Conservation (phyloP, 2,113 vertebrate genomes). For the Albula goreensis region DNA sequence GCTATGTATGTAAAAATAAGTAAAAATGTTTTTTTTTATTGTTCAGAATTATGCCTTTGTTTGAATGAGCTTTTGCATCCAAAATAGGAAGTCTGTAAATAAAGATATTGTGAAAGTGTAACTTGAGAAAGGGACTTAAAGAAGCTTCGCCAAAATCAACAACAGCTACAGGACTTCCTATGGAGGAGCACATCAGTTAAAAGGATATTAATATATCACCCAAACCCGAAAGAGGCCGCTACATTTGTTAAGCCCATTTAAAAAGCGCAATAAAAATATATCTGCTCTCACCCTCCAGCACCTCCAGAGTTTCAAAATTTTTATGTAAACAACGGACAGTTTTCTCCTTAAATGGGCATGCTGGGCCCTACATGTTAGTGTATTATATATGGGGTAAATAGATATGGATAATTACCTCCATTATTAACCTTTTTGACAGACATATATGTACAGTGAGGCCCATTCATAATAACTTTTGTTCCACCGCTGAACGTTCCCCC, state of each 20-base stretch:
- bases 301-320: slow-evolving; percentile 65
- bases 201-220: neutral
- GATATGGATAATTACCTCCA: slow-evolving; percentile 62
- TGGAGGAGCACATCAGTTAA: neutral
- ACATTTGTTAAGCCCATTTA: slow-evolving; percentile 20
- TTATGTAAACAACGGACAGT: slow-evolving; percentile 69
- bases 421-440: slow-evolving; percentile 59
- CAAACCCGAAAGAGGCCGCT: slow-evolving; percentile 10
- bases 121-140: no score
- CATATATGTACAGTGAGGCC: slow-evolving; percentile 3
- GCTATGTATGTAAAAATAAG: neutral
- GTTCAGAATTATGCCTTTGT: neutral
- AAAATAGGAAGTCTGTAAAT: neutral
- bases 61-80: neutral
- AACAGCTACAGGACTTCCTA: neutral
- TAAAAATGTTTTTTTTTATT: neutral
- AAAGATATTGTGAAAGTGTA: neutral
- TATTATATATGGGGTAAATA: slow-evolving; percentile 49
- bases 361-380: slow-evolving; percentile 54
- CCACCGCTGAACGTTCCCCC: slow-evolving; percentile 28
- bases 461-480: slow-evolving; percentile 19
- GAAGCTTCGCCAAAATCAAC: neutral
- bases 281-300: slow-evolving; percentile 57
- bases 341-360: slow-evolving; percentile 76
- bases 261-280: slow-evolving; percentile 59